Evolutionary conservation across 2,888 invertebrate species (phyloP), one percentile per base, ranked within the genome.

Genomic region (Pandemis corylana): DNA sequence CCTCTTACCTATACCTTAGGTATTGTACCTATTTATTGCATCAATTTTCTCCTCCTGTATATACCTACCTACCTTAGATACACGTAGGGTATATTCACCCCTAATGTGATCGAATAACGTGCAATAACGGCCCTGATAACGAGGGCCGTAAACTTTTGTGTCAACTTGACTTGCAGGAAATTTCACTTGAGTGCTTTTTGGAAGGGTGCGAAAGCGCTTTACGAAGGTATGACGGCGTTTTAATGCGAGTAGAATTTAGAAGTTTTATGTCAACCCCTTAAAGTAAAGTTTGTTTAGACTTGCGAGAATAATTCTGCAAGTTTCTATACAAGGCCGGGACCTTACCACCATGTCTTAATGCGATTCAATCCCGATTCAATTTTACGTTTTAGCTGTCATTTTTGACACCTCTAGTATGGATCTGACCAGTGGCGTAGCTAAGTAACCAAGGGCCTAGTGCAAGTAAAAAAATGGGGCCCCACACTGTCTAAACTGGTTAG

Each of bases 81-180:
- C 44, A 71, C 15, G 36, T 51, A 66, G 46, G 42, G 41, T 59
- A 49, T 10, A 59, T 81, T 84, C 85, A 88, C 89, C 91, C 85
- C 89, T 92, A 92, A 93, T 92, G 89, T 88, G 91, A 93, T 93
- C 92, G 90, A 92, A 94, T 93, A 89, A 92, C 93, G 85, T 81
- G 88, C 89, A 89, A 88, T 93, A 89, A 94, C 89, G 87, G 85
- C 79, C 85, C 84, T 87, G 93, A 92, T 93, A 93, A 93, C 93
- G 93, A 91, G 89, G 80, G 86, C 84, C 80, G 89, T 93, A 93
- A 93, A 92, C 86, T 85, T 81, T 85, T 84, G 86, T 86, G 88
- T 84, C 87, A 85, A 86, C 81, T 87, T 83, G 83, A 85, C 87
- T 85, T 81, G 85, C 85, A 85, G 86, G 87, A 86, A 87, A 88